Conservation (phyloP, 2,888 invertebrate genomes). For the Plebejus anna region DNA sequence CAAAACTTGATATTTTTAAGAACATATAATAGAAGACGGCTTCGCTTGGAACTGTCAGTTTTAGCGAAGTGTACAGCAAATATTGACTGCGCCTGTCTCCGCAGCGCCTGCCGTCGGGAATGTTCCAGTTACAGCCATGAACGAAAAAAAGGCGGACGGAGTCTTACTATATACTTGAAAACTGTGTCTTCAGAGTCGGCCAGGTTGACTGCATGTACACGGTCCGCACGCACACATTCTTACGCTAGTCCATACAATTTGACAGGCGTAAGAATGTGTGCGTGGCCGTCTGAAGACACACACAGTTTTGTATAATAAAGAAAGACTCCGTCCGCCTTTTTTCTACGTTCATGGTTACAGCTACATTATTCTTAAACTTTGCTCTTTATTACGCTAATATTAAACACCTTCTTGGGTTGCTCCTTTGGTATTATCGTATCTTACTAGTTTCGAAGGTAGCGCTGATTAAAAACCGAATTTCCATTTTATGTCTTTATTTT, state of each 20-base stretch:
- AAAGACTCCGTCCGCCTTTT: too few species aligned
- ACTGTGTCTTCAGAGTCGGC: too few species aligned
- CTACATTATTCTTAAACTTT: conserved; percentile 10
- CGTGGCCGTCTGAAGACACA: too few species aligned
- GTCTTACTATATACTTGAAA: too few species aligned
- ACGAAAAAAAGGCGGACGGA: too few species aligned
- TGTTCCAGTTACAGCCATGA: background rate
- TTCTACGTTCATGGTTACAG: background rate
- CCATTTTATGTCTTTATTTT: conserved; percentile 1
- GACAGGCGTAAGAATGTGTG: too few species aligned
- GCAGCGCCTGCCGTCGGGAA: background rate
- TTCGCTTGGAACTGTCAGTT: background rate
- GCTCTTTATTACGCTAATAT: background rate
- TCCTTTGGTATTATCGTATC: background rate
- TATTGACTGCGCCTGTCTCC: conserved; percentile 14
- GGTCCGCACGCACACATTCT: too few species aligned
- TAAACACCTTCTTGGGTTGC: background rate
- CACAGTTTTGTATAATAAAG: too few species aligned
- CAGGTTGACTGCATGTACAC: too few species aligned
- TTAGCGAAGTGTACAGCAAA: conserved; percentile 11
- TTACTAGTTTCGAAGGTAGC: background rate
- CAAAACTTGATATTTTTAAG: background rate
- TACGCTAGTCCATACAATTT: too few species aligned
- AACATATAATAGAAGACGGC: background rate
- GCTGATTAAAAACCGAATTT: background rate